A percentile compares a stretch with the other conserved stretches of the same genome.
These are phyloP conservation scores for Drepana arcuata DNA, from an alignment of 1,140 invertebrate species.

Conservation along the genomic window DNA sequence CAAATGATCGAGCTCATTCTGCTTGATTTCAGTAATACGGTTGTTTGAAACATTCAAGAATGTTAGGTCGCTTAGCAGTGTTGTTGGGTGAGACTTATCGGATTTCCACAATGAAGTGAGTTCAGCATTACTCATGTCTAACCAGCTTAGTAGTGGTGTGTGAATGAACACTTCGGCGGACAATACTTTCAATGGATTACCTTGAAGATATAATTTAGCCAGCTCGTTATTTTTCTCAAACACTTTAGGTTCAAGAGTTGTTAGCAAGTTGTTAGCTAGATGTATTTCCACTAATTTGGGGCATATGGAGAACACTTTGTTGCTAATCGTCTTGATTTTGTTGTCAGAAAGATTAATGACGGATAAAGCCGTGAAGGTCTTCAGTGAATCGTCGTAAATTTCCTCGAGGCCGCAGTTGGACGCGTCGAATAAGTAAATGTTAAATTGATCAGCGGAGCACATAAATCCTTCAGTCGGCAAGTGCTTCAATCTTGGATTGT, in stretches of 20 bases:
- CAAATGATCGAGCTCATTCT: constrained; percentile 71
- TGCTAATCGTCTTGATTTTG: constrained; percentile 68
- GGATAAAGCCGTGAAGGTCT: constrained; percentile 77
- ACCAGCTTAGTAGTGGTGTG: constrained; percentile 54
- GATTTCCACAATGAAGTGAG: constrained; percentile 77
- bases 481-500: constrained; percentile 75
- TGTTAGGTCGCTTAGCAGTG: constrained; percentile 65
- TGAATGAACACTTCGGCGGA: constrained; percentile 77
- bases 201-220: constrained; percentile 77
- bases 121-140: constrained; percentile 78
- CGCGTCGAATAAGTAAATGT: constrained; percentile 78
- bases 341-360: constrained; percentile 77
- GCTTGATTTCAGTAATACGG: constrained; percentile 71
- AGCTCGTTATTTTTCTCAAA: constrained; percentile 77
- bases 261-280: constrained; percentile 78
- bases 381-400: constrained; percentile 75
- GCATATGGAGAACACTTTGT: constrained; percentile 63
- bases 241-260: constrained; percentile 71
- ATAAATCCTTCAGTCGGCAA: constrained; percentile 74
- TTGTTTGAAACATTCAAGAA: constrained; percentile 75
- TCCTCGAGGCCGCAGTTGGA: constrained; percentile 77
- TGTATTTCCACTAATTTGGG: constrained; percentile 77
- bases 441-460: constrained; percentile 73
- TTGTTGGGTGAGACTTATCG: constrained; percentile 46
- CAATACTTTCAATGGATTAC: constrained; percentile 78